These are phyloP conservation scores for Natrix natrix DNA, from an alignment of 2,797 vertebrate species.

Conservation along the genomic window DNA sequence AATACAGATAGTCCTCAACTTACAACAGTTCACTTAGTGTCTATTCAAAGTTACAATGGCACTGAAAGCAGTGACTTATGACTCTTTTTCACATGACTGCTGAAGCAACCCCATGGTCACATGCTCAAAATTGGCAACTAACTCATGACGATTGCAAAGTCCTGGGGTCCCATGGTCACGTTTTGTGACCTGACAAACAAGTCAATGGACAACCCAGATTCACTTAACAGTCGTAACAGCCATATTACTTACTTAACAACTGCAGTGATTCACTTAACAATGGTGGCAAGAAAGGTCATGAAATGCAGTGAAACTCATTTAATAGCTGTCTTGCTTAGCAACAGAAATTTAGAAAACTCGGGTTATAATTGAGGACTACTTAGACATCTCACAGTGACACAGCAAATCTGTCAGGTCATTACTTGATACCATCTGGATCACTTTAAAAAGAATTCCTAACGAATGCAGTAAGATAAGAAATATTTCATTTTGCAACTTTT, in stretches of 20 bases:
- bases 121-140: too few relatives aligned
- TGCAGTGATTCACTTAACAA: too few relatives aligned
- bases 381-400: not conserved
- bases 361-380: not conserved
- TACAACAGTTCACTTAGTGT: not conserved
- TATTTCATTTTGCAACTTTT: not conserved
- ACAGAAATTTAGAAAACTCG: not conserved
- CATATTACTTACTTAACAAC: too few relatives aligned
- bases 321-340: not conserved
- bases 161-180: too few relatives aligned
- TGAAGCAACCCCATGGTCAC: too few relatives aligned
- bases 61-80: not conserved
- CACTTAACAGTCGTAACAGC: too few relatives aligned
- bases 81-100: too few relatives aligned
- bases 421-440: not conserved
- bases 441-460: not conserved
- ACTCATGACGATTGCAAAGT: too few relatives aligned
- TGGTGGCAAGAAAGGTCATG: too few relatives aligned
- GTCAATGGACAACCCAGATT: too few relatives aligned
- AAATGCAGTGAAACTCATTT: not conserved
- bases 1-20: not conserved
- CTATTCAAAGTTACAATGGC: not conserved
- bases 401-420: not conserved
- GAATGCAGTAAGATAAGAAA: not conserved
- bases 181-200: too few relatives aligned